A percentile compares a stretch with the other conserved stretches of the same genome.
phyloP scores from a whole-genome alignment of 1,140 invertebrate genomes.

The Chelonus insularis region DNA sequence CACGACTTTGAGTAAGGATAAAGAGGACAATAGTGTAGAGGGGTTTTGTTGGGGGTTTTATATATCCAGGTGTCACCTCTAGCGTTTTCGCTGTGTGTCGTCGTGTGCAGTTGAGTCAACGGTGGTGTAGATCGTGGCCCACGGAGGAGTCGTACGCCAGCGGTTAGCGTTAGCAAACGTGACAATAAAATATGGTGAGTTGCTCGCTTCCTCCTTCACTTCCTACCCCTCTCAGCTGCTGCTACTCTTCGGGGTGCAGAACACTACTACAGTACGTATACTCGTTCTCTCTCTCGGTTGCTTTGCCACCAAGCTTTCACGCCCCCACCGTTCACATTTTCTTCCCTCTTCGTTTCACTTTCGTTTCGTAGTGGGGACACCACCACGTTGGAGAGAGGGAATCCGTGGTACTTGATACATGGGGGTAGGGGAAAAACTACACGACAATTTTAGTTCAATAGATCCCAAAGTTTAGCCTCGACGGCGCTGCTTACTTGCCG shows the following conservation, averaged over 20 bases:
- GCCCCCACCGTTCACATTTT: conserved; percentile 26
- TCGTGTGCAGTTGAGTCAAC: conserved; percentile 13
- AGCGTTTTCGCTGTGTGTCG: conserved; percentile 17
- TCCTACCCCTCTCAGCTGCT: conserved; percentile 21
- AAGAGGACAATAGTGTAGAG: neutral
- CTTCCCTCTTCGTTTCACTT: conserved; percentile 46
- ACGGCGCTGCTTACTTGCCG: conserved; percentile 54
- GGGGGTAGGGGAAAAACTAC: conserved; percentile 52
- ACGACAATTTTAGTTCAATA: conserved; percentile 60
- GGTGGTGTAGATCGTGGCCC: conserved; percentile 27
- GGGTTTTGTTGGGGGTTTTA: conserved; percentile 6
- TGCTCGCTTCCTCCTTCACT: conserved; percentile 34
- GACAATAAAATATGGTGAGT: conserved; percentile 56
- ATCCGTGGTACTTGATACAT: conserved; percentile 25
- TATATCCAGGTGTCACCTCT: conserved; percentile 22
- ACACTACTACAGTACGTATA: conserved; percentile 30
- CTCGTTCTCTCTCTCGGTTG: conserved; percentile 27
- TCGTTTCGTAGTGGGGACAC: conserved; percentile 34
- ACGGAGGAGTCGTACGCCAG: conserved; percentile 26
- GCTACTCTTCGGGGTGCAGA: conserved; percentile 27
- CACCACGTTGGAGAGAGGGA: conserved; percentile 18
- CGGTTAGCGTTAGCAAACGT: conserved; percentile 52
- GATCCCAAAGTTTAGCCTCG: conserved; percentile 55
- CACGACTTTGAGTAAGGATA: neutral
- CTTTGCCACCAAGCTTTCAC: conserved; percentile 2